phyloP scores from a whole-genome alignment of 35 echinoderm and acorn worm genomes.

The Stichopus chloronotus region DNA sequence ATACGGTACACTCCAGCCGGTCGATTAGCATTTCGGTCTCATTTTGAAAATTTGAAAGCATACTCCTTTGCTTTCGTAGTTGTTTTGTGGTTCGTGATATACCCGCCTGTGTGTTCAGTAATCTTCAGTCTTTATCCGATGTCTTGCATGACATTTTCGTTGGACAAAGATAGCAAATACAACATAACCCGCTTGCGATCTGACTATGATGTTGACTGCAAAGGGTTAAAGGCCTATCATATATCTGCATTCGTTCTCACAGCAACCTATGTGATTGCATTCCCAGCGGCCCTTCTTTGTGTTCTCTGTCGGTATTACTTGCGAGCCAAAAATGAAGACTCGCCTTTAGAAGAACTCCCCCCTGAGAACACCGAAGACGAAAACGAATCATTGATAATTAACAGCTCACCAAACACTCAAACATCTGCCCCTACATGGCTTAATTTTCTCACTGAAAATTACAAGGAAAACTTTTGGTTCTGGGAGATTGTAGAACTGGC shows the following conservation, averaged over 20 bases:
- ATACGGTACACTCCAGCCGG: not conserved
- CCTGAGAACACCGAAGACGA: not conserved
- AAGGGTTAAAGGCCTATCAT: not conserved
- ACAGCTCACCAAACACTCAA: not conserved
- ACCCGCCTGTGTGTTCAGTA: slow-evolving; percentile 46
- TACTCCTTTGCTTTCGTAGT: not conserved
- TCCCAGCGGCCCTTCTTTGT: slow-evolving; percentile 34
- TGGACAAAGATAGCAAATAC: not conserved
- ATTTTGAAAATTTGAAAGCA: not conserved
- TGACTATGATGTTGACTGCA: slow-evolving; percentile 50
- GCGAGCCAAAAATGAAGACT: not conserved
- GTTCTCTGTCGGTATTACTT: slow-evolving; percentile 2
- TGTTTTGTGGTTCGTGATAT: slow-evolving; percentile 45
- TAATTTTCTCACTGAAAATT: slow-evolving; percentile 69
- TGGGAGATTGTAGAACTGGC: slow-evolving; percentile 72
- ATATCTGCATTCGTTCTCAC: not conserved
- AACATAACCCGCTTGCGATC: slow-evolving; percentile 26
- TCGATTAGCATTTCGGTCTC: not conserved
- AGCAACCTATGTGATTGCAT: slow-evolving; percentile 46
- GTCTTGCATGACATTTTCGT: slow-evolving; percentile 35
- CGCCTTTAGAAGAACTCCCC: not conserved
- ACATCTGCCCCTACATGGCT: slow-evolving; percentile 8
- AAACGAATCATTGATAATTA: not conserved
- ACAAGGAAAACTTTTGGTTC: slow-evolving; percentile 69
- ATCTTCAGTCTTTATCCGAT: slow-evolving; percentile 42